phyloP scores from a whole-genome alignment of 2,797 vertebrate species.

The Natrix natrix region DNA sequence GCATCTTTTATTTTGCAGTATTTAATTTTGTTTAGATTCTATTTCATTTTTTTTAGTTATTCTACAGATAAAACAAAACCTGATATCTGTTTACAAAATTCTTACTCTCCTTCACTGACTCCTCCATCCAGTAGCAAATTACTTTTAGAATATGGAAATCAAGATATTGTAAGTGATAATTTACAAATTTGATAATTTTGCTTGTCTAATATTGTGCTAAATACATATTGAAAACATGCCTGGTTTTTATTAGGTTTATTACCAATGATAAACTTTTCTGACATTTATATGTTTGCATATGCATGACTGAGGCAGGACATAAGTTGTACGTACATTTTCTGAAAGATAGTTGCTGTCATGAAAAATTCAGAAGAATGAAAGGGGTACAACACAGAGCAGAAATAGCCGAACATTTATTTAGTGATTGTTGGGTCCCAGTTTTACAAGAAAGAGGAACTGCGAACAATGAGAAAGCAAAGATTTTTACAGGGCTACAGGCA shows the following conservation, averaged over 20 bases:
- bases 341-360: background rate
- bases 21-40: background rate
- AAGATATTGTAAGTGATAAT: slow-evolving; percentile 61
- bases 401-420: background rate
- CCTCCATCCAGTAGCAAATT: slow-evolving; percentile 45
- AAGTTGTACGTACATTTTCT: background rate
- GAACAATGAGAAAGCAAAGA: background rate
- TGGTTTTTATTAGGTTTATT: background rate
- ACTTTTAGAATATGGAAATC: slow-evolving; percentile 47
- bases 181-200: background rate
- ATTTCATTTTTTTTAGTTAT: slow-evolving; percentile 58
- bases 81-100: slow-evolving; percentile 40
- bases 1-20: background rate
- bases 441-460: background rate
- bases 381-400: background rate
- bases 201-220: background rate
- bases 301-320: background rate
- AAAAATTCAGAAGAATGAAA: background rate
- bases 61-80: slow-evolving; percentile 42
- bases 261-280: background rate
- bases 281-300: background rate
- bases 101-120: slow-evolving; percentile 33
- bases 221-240: background rate
- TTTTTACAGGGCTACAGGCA: background rate
- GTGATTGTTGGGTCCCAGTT: background rate